These are phyloP conservation scores for Helicoverpa assulta DNA, from an alignment of 2,888 invertebrate species.

Conservation along the genomic window DNA sequence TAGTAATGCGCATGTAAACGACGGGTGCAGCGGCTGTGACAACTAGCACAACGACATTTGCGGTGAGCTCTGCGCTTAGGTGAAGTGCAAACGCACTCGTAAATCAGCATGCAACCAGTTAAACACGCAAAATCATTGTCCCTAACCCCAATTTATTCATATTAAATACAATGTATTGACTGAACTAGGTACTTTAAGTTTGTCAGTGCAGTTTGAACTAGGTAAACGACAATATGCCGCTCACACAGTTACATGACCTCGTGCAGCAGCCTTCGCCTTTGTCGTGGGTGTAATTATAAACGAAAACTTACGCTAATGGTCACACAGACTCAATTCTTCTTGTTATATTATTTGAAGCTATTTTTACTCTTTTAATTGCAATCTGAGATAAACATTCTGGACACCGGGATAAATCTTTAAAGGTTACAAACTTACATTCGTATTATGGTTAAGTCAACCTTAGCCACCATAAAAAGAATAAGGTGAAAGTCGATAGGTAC, in stretches of 20 bases:
- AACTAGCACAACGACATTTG: slow-evolving; percentile 66
- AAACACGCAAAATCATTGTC: slow-evolving; percentile 57
- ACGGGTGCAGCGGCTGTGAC: slow-evolving; percentile 58
- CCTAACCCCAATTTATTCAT: slow-evolving; percentile 47
- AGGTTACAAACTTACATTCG: too few species aligned
- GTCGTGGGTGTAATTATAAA: slow-evolving; percentile 70
- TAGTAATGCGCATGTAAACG: slow-evolving; percentile 54
- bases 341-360: neutral
- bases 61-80: slow-evolving; percentile 44
- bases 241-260: slow-evolving; percentile 82
- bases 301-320: slow-evolving; percentile 63
- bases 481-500: too few species aligned
- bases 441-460: too few species aligned
- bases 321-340: slow-evolving; percentile 20
- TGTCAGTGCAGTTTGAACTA: slow-evolving; percentile 46
- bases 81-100: slow-evolving; percentile 56
- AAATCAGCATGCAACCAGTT: slow-evolving; percentile 50
- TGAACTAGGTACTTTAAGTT: slow-evolving; percentile 37
- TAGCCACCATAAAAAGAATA: too few species aligned
- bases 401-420: too few species aligned
- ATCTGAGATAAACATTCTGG: too few species aligned
- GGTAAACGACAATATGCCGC: slow-evolving; percentile 67
- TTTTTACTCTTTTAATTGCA: too few species aligned
- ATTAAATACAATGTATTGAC: slow-evolving; percentile 46
- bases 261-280: slow-evolving; percentile 80